Conservation (phyloP, 2,797 vertebrate genomes). For the Syndactyla subalaris region DNA sequence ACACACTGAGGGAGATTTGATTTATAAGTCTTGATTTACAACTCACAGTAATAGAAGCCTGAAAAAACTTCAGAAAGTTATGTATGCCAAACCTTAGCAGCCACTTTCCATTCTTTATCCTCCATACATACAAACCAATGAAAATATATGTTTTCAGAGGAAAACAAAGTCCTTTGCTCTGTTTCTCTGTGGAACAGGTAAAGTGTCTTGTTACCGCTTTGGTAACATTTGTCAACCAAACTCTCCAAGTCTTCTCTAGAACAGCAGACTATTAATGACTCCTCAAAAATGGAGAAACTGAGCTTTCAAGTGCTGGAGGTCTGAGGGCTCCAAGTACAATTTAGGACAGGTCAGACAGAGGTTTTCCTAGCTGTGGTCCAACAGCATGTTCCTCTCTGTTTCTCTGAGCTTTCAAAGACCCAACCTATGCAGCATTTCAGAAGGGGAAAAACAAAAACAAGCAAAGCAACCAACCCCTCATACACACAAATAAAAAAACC, state of each 20-base stretch:
- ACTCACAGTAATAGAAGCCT: not conserved
- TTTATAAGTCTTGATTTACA: not conserved
- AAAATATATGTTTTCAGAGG: not conserved
- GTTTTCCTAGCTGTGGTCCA: not conserved
- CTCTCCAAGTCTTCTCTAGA: not conserved
- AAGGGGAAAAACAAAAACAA: not conserved
- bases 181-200: not conserved
- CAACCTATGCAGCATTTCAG: accelerated
- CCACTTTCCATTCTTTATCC: not conserved
- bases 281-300: not conserved
- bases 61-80: not conserved
- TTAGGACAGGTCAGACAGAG: not conserved
- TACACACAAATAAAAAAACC: too few relatives aligned
- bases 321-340: not conserved
- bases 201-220: not conserved
- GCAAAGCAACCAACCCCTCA: too few relatives aligned
- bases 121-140: not conserved
- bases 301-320: not conserved
- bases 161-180: not conserved
- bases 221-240: not conserved
- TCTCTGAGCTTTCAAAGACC: not conserved
- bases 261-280: not conserved
- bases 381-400: not conserved
- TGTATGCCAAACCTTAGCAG: not conserved
- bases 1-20: not conserved